Percentiles rank a stretch among this genome's conserved stretches.
phyloP scores from a whole-genome alignment of 1,140 invertebrate genomes.

The Palaemon carinicauda region DNA sequence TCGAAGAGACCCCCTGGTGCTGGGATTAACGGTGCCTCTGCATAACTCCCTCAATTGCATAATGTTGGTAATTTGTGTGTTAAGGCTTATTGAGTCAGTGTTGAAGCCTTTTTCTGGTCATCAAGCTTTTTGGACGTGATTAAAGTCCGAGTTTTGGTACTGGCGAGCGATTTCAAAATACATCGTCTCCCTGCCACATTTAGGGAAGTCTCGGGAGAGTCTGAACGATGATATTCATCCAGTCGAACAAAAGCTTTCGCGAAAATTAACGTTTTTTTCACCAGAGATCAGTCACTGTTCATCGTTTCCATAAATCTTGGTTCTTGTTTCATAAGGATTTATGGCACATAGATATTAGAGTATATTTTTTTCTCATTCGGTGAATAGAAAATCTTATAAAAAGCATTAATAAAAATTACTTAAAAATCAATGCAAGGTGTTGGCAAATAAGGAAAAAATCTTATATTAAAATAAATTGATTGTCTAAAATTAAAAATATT shows the following conservation, averaged over 20 bases:
- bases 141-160: constrained; percentile 23
- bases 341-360: background rate
- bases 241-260: constrained; percentile 12
- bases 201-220: background rate
- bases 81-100: constrained; percentile 57
- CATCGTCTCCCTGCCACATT: background rate
- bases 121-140: constrained; percentile 50
- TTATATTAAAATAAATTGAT: too few species aligned
- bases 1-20: background rate
- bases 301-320: constrained; percentile 51
- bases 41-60: constrained; percentile 53
- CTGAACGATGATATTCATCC: constrained; percentile 13
- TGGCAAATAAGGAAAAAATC: too few species aligned
- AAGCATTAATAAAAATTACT: too few species aligned
- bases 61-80: constrained; percentile 56
- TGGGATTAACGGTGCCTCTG: background rate
- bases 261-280: constrained; percentile 53
- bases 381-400: background rate
- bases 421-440: too few species aligned
- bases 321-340: constrained; percentile 45
- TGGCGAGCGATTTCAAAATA: constrained; percentile 25
- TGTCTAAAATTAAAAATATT: too few species aligned
- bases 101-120: constrained; percentile 51
- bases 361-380: background rate
- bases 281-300: constrained; percentile 52